phyloP scores from a whole-genome alignment of 2,888 invertebrate species.

The Xestia sexstrigata region DNA sequence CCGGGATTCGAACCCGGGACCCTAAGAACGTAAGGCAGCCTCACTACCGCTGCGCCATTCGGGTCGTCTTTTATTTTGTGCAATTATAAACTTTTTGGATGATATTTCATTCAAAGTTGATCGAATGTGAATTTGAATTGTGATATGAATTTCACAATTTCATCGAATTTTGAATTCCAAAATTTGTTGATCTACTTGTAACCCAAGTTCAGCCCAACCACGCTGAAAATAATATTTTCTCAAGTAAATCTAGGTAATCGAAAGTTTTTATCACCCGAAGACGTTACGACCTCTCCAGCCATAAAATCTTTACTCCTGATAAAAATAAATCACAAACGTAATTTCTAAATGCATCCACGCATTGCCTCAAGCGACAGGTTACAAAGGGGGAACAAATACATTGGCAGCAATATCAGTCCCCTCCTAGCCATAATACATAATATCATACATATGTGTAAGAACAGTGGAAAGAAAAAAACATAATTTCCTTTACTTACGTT shows the following conservation, averaged over 20 bases:
- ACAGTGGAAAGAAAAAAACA: slow-evolving; percentile 46
- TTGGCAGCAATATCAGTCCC: slow-evolving; percentile 46
- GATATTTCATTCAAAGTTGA: not conserved
- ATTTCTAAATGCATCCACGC: slow-evolving; percentile 53
- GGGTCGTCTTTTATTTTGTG: no score
- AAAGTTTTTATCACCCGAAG: not conserved
- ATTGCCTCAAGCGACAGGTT: slow-evolving; percentile 47
- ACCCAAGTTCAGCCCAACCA: not conserved
- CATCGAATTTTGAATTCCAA: not conserved
- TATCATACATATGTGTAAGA: slow-evolving; percentile 35
- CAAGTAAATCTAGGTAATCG: not conserved
- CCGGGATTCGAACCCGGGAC: no score
- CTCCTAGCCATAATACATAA: slow-evolving; percentile 28
- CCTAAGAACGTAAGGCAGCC: no score
- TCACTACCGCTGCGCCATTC: no score
- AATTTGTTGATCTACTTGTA: not conserved
- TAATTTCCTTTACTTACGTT: slow-evolving; percentile 41
- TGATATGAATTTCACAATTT: no score
- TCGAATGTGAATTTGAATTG: no score
- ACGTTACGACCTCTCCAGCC: not conserved
- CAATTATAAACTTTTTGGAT: not conserved
- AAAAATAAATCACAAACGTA: slow-evolving; percentile 43
- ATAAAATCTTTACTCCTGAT: slow-evolving; percentile 17
- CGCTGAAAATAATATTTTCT: not conserved
- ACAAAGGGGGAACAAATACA: slow-evolving; percentile 46